phyloP scores from a whole-genome alignment of 2,888 invertebrate genomes.

The Lasioglossum figueresi region DNA sequence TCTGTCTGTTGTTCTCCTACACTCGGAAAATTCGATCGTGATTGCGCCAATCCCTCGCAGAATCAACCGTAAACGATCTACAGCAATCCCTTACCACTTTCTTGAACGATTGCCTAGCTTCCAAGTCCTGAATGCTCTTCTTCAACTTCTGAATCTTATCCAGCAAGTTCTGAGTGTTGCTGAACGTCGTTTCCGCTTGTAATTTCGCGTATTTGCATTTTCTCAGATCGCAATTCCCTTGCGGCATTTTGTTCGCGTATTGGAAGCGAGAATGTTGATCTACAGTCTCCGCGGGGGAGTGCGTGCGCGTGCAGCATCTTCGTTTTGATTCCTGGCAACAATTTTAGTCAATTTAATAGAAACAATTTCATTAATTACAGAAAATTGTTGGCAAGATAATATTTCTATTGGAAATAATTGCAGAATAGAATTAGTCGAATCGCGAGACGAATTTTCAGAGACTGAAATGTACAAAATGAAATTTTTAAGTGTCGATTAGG shows the following conservation, averaged over 20 bases:
- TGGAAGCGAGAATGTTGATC: slow-evolving; percentile 23
- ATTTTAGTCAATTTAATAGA: background rate
- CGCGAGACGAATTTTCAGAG: background rate
- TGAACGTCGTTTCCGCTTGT: slow-evolving; percentile 53
- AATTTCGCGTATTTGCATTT: slow-evolving; percentile 56
- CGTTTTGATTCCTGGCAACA: slow-evolving; percentile 51
- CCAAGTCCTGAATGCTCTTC: slow-evolving; percentile 61
- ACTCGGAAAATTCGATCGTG: background rate
- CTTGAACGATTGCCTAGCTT: slow-evolving; percentile 28
- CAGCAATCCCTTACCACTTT: slow-evolving; percentile 40
- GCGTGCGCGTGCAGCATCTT: slow-evolving; percentile 41
- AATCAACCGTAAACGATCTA: background rate
- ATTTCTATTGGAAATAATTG: background rate
- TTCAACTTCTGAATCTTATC: slow-evolving; percentile 67
- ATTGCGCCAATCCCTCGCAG: background rate
- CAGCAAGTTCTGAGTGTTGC: slow-evolving; percentile 51
- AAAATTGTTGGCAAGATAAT: background rate
- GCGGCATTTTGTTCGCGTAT: slow-evolving; percentile 18
- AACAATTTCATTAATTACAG: background rate
- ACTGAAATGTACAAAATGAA: background rate
- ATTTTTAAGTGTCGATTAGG: slow-evolving; percentile 15
- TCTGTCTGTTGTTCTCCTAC: background rate
- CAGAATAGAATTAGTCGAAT: background rate
- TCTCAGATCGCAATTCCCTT: slow-evolving; percentile 37
- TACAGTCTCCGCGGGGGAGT: slow-evolving; percentile 16